These are phyloP conservation scores for Silurus glanis DNA, from an alignment of 2,113 vertebrate genomes.

Conservation along the genomic window DNA sequence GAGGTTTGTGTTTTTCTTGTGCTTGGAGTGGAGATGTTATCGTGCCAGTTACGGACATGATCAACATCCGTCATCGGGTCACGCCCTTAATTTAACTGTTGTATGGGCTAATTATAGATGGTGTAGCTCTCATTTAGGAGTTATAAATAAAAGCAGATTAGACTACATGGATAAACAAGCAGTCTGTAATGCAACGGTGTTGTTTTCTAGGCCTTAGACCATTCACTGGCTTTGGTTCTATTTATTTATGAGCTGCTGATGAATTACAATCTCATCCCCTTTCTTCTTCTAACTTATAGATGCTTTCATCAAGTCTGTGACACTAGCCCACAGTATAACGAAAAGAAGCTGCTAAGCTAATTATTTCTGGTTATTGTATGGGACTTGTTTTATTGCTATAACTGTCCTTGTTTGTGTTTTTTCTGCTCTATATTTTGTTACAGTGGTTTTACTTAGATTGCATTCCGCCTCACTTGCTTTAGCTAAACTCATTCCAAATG, in stretches of 20 bases:
- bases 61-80: background rate
- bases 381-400: background rate
- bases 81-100: background rate
- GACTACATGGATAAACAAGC: background rate
- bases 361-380: background rate
- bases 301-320: background rate
- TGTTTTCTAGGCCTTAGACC: background rate
- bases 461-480: background rate
- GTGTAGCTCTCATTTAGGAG: background rate
- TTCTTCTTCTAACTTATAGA: background rate
- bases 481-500: background rate
- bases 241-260: background rate
- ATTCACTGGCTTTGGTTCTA: background rate
- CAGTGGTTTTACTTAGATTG: background rate
- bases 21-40: constrained; percentile 18
- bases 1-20: background rate
- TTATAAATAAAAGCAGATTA: background rate
- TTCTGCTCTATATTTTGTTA: background rate
- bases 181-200: background rate
- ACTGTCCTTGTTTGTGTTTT: background rate
- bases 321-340: background rate
- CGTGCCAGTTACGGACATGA: background rate
- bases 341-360: background rate
- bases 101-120: background rate
- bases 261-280: background rate